Percentiles rank a stretch among this genome's conserved stretches.
phyloP scores from a whole-genome alignment of 2,888 invertebrate genomes.

The Leptopterna dolabrata region DNA sequence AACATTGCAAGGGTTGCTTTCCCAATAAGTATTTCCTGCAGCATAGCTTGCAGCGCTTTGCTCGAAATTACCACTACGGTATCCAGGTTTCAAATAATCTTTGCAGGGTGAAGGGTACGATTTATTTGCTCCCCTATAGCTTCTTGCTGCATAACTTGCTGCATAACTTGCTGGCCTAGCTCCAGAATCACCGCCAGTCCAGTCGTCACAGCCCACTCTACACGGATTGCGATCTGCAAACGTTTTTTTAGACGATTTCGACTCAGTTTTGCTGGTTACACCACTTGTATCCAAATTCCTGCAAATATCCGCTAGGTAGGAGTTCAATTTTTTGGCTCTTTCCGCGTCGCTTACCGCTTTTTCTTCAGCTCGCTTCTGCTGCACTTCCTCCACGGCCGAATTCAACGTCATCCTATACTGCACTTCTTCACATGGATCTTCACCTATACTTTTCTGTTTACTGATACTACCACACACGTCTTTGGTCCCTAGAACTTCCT shows the following conservation, averaged over 20 bases:
- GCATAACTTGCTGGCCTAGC: not conserved
- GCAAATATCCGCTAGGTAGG: not conserved
- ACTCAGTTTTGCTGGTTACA: not conserved
- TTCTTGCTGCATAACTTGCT: not conserved
- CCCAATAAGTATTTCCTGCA: not conserved
- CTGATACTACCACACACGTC: not conserved
- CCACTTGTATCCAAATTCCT: not conserved
- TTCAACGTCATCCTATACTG: not conserved
- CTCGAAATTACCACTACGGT: too few species aligned
- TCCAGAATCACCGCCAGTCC: not conserved
- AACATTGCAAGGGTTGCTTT: not conserved
- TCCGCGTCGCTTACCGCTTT: not conserved
- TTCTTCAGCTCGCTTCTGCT: not conserved
- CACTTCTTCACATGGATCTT: not conserved
- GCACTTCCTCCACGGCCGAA: not conserved
- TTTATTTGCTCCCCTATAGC: not conserved
- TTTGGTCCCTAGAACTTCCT: not conserved
- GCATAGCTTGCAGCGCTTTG: too few species aligned
- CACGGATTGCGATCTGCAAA: not conserved
- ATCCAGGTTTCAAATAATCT: not conserved
- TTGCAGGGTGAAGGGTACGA: not conserved
- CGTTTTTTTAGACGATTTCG: not conserved
- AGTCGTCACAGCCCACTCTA: not conserved
- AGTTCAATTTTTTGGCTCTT: not conserved
- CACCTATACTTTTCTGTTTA: not conserved